Evolutionary conservation across 2,113 vertebrate species (phyloP).

Genomic region (Tachysurus fulvidraco): DNA sequence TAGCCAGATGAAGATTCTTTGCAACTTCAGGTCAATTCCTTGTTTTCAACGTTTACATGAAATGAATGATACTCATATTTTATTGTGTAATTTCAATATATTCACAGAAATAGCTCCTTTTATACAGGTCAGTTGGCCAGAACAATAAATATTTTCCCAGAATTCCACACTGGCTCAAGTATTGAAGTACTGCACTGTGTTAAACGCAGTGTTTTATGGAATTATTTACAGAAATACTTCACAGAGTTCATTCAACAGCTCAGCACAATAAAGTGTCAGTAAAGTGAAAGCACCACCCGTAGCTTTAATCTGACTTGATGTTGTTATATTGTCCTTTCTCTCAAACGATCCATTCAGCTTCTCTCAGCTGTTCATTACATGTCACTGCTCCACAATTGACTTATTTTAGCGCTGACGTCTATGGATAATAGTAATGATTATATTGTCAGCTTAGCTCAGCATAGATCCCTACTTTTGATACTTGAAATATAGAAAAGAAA

Average conservation of each 20-base stretch:
- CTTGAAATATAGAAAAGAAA: background rate
- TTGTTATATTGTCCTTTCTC: background rate
- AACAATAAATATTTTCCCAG: background rate
- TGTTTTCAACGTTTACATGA: background rate
- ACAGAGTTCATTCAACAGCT: background rate
- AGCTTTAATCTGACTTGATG: background rate
- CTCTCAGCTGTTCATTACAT: background rate
- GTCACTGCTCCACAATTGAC: background rate
- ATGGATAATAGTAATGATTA: constrained; percentile 12
- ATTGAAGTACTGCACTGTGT: background rate
- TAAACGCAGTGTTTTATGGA: background rate
- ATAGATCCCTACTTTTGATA: background rate
- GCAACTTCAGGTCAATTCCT: background rate
- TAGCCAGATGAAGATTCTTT: background rate
- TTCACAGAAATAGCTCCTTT: background rate
- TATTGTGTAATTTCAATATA: background rate
- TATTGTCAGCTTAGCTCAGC: constrained; percentile 1
- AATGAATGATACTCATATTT: background rate
- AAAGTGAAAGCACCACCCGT: background rate
- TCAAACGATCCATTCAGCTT: background rate
- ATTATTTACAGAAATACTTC: background rate
- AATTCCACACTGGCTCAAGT: background rate
- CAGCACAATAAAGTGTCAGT: background rate
- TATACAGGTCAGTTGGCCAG: background rate
- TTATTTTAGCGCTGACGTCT: background rate